Evolutionary conservation across 2,113 vertebrate species (phyloP).

Genomic region (Forbesichthys papilliferus): DNA sequence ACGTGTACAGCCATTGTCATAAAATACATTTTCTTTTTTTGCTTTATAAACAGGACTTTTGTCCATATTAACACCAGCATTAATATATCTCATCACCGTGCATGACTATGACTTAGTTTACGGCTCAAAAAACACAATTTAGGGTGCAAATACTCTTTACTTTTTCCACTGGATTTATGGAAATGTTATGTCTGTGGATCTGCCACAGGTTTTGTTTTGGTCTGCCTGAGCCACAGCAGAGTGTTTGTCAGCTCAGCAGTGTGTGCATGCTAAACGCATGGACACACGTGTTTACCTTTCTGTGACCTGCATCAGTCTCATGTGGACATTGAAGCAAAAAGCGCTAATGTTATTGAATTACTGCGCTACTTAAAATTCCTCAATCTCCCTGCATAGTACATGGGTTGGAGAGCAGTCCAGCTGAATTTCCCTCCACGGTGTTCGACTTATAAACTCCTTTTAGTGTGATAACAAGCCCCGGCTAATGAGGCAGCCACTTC

Average conservation of each 20-base stretch:
- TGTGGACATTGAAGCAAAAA: background rate
- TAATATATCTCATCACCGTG: no score
- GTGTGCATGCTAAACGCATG: no score
- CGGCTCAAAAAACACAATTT: no score
- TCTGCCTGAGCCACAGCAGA: constrained; percentile 7
- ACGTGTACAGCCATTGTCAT: no score
- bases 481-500: constrained; percentile 25
- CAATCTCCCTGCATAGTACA: background rate
- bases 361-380: constrained; percentile 3
- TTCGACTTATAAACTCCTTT: constrained; percentile 23
- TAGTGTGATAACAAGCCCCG: constrained; percentile 14
- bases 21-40: no score
- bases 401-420: constrained; percentile 2
- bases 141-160: no score
- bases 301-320: constrained; percentile 2
- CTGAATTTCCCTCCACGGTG: constrained; percentile 16
- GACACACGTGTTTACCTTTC: background rate
- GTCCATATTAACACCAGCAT: no score
- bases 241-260: background rate
- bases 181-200: background rate
- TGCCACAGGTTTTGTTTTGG: constrained; percentile 13
- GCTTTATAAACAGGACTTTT: no score
- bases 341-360: background rate
- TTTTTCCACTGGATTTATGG: background rate
- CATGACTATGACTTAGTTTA: no score